Conservation (phyloP, 2,888 invertebrate genomes). For the Mimas tiliae region DNA sequence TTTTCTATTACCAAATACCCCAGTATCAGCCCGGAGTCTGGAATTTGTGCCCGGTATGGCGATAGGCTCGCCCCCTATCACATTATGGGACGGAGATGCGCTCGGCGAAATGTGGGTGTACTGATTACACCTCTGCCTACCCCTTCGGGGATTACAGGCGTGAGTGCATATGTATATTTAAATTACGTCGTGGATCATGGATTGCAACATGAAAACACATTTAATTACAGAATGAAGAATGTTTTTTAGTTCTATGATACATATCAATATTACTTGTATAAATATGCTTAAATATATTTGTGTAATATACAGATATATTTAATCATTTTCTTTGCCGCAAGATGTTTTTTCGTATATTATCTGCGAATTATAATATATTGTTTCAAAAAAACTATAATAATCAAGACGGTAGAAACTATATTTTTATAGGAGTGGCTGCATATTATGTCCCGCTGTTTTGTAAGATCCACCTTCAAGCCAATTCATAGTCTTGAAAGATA, state of each 20-base stretch:
- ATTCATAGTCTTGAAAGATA: neutral
- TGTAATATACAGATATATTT: slow-evolving; percentile 3
- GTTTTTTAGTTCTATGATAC: slow-evolving; percentile 9
- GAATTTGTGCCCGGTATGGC: too few relatives aligned
- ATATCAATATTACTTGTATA: slow-evolving; percentile 10
- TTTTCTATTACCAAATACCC: too few relatives aligned
- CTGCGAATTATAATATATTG: too few relatives aligned
- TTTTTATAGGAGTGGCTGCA: slow-evolving; percentile 10
- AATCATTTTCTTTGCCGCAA: neutral
- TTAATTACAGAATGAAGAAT: neutral
- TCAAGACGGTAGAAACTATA: neutral
- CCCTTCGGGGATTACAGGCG: too few relatives aligned
- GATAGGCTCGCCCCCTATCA: too few relatives aligned
- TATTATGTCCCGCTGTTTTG: neutral
- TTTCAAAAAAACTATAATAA: neutral
- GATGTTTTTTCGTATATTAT: too few relatives aligned
- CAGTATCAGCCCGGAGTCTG: too few relatives aligned
- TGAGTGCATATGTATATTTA: too few relatives aligned
- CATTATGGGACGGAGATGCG: too few relatives aligned
- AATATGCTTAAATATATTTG: slow-evolving; percentile 9
- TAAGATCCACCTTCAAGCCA: neutral
- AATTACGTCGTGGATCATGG: neutral
- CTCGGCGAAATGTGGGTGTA: too few relatives aligned
- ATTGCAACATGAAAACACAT: neutral
- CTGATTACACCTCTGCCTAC: too few relatives aligned